These are phyloP conservation scores for Galaxias olidus DNA, from an alignment of 2,797 vertebrate genomes.

Conservation along the genomic window DNA sequence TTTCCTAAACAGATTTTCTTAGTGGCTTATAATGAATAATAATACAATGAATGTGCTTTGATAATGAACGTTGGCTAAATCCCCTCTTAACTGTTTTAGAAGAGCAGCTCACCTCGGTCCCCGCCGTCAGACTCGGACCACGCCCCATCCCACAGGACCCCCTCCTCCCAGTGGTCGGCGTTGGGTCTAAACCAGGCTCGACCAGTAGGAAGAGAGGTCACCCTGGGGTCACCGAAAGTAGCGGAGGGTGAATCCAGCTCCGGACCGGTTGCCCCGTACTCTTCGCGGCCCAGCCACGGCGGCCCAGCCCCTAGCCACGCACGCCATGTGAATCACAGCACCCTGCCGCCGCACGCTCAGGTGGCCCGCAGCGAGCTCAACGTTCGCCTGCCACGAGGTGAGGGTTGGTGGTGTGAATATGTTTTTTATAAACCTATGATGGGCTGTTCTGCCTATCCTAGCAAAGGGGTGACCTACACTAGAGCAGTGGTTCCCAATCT, in stretches of 20 bases:
- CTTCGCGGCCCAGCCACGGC: conserved; percentile 65
- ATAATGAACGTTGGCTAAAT: neutral
- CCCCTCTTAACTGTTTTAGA: conserved; percentile 48
- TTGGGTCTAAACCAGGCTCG: conserved; percentile 70
- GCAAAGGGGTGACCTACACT: too few relatives aligned
- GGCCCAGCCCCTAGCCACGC: conserved; percentile 41
- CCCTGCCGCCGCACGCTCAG: conserved; percentile 77
- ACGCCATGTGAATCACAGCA: conserved; percentile 57
- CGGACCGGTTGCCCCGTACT: conserved; percentile 40
- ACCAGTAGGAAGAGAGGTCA: conserved; percentile 58
- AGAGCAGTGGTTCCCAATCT: too few relatives aligned
- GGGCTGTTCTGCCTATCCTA: too few relatives aligned
- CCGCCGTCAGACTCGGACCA: conserved; percentile 51
- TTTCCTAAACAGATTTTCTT: too few relatives aligned
- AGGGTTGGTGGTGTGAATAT: neutral
- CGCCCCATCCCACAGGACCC: conserved; percentile 66
- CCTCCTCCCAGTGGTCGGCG: conserved; percentile 76
- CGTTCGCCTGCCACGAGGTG: conserved; percentile 80
- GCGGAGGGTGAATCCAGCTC: conserved; percentile 53
- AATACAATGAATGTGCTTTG: too few relatives aligned
- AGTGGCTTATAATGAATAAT: too few relatives aligned
- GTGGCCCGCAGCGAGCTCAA: conserved; percentile 81
- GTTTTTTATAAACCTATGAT: neutral
- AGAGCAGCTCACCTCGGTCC: conserved; percentile 56
- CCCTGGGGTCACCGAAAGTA: conserved; percentile 60